Conservation (phyloP, 2,888 invertebrate species). For the Lottia gigantea region DNA sequence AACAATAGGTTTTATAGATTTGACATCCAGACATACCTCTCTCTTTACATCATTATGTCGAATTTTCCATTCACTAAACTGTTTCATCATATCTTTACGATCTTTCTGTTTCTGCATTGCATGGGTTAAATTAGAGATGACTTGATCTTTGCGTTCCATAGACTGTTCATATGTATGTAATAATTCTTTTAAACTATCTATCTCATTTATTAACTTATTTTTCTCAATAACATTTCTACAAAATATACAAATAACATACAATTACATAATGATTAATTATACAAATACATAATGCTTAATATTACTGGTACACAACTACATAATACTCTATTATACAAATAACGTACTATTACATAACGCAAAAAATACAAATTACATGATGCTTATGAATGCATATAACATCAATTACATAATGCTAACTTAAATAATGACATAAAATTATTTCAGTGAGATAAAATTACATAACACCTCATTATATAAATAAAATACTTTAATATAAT, state of each 20-base stretch:
- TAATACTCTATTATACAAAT: too few relatives aligned
- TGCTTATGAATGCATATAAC: too few relatives aligned
- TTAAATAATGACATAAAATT: too few relatives aligned
- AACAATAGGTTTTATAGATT: background rate
- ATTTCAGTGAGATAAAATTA: too few relatives aligned
- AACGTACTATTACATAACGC: too few relatives aligned
- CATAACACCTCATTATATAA: background rate
- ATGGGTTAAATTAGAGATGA: constrained; percentile 63
- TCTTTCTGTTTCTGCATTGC: constrained; percentile 64
- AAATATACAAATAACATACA: too few relatives aligned
- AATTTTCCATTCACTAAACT: constrained; percentile 64
- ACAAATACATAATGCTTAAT: too few relatives aligned
- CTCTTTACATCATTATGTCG: constrained; percentile 57
- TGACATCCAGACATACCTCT: constrained; percentile 50
- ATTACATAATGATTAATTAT: too few relatives aligned
- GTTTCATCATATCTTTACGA: constrained; percentile 56
- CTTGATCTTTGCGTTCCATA: constrained; percentile 63
- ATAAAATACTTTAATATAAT: too few relatives aligned
- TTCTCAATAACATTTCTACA: constrained; percentile 52
- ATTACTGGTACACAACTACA: too few relatives aligned
- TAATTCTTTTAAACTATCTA: constrained; percentile 61
- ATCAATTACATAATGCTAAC: too few relatives aligned
- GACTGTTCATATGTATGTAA: constrained; percentile 64
- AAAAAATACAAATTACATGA: too few relatives aligned
- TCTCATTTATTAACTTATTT: constrained; percentile 51